Percentiles rank a stretch among this genome's conserved stretches.
These are phyloP conservation scores for Thelaira solivaga DNA, from an alignment of 2,888 invertebrate genomes.

Conservation along the genomic window DNA sequence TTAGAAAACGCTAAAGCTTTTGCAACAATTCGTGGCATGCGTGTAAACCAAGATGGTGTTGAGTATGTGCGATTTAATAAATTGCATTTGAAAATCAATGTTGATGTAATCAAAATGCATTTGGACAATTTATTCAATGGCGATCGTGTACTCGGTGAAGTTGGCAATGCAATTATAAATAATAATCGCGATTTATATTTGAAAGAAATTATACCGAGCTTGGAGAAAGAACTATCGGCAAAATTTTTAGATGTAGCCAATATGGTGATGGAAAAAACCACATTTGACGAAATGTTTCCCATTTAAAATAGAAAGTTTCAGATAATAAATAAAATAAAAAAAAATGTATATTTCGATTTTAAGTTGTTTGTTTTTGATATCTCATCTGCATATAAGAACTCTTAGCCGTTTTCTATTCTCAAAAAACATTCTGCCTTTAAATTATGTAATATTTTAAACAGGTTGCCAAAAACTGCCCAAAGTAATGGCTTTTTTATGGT, in stretches of 20 bases:
- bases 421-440: too few species aligned
- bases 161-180: slow-evolving; percentile 75
- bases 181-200: slow-evolving; percentile 75
- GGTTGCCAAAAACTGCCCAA: too few species aligned
- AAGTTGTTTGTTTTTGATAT: too few species aligned
- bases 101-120: slow-evolving; percentile 72
- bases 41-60: slow-evolving; percentile 68
- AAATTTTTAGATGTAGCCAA: slow-evolving; percentile 76
- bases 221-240: slow-evolving; percentile 74
- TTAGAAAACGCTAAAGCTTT: slow-evolving; percentile 74
- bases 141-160: slow-evolving; percentile 73
- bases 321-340: too few species aligned
- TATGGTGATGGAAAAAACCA: slow-evolving; percentile 73
- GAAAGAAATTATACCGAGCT: slow-evolving; percentile 75
- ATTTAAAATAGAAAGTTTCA: slow-evolving; percentile 44
- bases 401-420: too few species aligned
- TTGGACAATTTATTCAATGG: slow-evolving; percentile 76
- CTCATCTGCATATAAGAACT: too few species aligned
- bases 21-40: slow-evolving; percentile 74
- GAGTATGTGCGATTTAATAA: slow-evolving; percentile 75
- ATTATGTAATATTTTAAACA: too few species aligned
- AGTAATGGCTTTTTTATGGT: too few species aligned
- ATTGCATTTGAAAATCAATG: slow-evolving; percentile 73
- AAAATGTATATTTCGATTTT: too few species aligned
- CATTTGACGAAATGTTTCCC: slow-evolving; percentile 77